Percentiles rank a stretch among this genome's conserved stretches.
phyloP scores from a whole-genome alignment of 2,797 vertebrate genomes.

The Apodemus agrarius region DNA sequence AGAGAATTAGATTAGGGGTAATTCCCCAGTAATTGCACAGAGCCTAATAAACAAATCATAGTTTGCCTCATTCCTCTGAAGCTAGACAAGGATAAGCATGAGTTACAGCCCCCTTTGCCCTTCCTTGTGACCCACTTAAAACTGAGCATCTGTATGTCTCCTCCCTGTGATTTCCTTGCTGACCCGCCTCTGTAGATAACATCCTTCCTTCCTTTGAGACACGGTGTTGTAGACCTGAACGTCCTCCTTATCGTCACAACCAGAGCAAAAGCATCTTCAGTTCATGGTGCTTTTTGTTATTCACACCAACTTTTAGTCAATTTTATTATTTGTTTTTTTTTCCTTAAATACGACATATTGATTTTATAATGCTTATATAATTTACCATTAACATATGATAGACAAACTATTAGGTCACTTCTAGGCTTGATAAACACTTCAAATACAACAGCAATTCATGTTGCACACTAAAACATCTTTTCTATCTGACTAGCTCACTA shows the following conservation, averaged over 20 bases:
- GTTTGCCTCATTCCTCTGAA: background rate
- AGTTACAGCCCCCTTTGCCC: background rate
- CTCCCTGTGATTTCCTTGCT: background rate
- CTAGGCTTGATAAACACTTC: conserved; percentile 69
- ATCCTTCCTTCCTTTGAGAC: background rate
- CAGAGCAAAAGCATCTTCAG: background rate
- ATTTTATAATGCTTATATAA: conserved; percentile 75
- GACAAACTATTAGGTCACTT: conserved; percentile 77
- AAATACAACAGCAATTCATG: conserved; percentile 40
- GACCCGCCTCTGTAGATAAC: background rate
- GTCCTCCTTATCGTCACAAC: no score
- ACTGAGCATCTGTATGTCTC: background rate
- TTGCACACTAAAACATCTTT: background rate
- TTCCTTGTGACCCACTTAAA: background rate
- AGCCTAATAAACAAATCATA: background rate
- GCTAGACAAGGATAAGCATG: background rate
- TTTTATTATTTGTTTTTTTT: background rate
- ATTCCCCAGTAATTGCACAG: background rate
- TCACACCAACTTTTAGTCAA: background rate
- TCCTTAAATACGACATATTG: conserved; percentile 60
- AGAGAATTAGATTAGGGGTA: background rate
- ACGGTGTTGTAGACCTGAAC: background rate
- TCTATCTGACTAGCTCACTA: conserved; percentile 89
- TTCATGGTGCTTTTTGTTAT: background rate
- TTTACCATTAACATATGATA: conserved; percentile 75